phyloP scores from a whole-genome alignment of 2,113 vertebrate species.

The Anhinga anhinga region DNA sequence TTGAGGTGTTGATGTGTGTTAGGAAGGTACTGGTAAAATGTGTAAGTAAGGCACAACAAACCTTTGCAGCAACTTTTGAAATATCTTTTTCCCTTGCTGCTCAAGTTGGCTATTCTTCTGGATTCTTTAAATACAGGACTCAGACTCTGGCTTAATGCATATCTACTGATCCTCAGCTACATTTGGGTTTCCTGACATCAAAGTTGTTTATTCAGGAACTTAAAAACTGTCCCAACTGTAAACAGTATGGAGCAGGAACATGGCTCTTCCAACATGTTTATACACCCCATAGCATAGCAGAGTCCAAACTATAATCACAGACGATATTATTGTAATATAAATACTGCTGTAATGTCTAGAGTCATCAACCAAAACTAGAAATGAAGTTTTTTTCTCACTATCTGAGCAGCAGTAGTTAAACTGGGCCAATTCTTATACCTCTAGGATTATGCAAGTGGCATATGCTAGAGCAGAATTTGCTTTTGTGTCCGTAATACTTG shows the following conservation, averaged over 20 bases:
- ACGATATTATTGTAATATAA: background rate
- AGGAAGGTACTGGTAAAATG: background rate
- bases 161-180: background rate
- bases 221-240: constrained; percentile 22
- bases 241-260: background rate
- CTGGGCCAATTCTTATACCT: background rate
- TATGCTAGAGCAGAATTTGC: background rate
- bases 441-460: background rate
- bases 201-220: constrained; percentile 26
- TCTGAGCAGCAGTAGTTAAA: background rate
- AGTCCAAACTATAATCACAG: constrained; percentile 1
- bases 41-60: background rate
- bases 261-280: background rate
- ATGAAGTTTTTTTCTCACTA: background rate
- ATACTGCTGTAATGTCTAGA: background rate
- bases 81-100: background rate
- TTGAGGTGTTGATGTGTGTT: background rate
- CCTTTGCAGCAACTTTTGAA: background rate
- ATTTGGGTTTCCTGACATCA: background rate
- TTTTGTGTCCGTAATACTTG: background rate
- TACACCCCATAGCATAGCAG: background rate
- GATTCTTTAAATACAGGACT: background rate
- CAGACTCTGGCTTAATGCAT: background rate
- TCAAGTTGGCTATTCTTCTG: background rate
- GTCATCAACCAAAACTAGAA: background rate